These are phyloP conservation scores for Anastrepha obliqua DNA, from an alignment of 1,140 invertebrate genomes.

Conservation along the genomic window DNA sequence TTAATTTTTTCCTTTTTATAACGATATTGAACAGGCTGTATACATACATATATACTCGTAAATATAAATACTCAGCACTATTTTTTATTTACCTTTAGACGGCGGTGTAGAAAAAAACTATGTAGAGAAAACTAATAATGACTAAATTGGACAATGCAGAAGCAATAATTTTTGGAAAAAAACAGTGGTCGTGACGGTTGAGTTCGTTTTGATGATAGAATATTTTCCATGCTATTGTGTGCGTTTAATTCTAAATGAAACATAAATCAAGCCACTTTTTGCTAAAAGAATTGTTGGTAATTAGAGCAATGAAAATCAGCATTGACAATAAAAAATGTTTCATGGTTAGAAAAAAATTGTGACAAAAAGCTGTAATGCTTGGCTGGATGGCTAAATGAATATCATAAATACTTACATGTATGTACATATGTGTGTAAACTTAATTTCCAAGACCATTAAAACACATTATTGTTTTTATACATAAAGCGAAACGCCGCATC, in stretches of 20 bases:
- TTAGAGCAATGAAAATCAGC: neutral
- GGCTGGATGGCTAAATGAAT: neutral
- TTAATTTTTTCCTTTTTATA: too few species aligned
- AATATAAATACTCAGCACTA: neutral
- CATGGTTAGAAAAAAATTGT: neutral
- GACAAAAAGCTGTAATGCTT: slow-evolving; percentile 28
- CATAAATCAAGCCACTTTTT: neutral
- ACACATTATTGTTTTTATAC: neutral
- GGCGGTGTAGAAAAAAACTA: neutral
- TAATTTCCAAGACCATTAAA: neutral
- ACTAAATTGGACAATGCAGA: neutral
- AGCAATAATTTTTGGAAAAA: neutral
- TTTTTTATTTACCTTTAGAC: neutral
- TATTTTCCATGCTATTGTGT: neutral
- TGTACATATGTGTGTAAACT: too few species aligned
- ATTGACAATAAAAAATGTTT: neutral
- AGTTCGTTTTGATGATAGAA: neutral
- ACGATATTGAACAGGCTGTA: too few species aligned
- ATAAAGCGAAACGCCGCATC: neutral
- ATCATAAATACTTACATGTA: too few species aligned
- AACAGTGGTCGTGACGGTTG: neutral
- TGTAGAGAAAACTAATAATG: neutral
- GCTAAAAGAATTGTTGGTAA: neutral
- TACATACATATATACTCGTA: neutral
- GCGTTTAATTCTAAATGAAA: neutral